A percentile compares a stretch with the other conserved stretches of the same genome.
phyloP scores from a whole-genome alignment of 2,113 vertebrate species.

The Anarhynchus alexandrinus region DNA sequence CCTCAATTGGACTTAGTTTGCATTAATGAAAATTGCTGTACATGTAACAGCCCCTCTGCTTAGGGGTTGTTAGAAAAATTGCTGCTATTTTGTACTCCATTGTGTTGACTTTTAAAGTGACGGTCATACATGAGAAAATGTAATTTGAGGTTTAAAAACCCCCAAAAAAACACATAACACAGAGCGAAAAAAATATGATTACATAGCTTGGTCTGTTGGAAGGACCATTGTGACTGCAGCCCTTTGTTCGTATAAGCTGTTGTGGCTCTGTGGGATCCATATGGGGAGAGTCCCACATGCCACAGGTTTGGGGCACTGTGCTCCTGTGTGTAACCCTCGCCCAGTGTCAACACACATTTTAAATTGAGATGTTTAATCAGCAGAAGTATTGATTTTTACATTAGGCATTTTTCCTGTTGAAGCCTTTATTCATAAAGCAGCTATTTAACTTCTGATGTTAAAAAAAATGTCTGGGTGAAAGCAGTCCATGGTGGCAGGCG shows the following conservation, averaged over 20 bases:
- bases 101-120: background rate
- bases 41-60: too few species aligned
- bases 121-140: background rate
- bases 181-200: background rate
- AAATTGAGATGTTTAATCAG: background rate
- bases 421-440: background rate
- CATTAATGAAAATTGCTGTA: background rate
- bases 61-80: background rate
- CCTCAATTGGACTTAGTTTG: background rate
- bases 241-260: too few species aligned
- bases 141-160: background rate
- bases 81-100: background rate
- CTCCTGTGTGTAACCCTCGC: background rate
- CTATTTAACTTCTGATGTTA: background rate
- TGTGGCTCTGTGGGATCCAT: background rate
- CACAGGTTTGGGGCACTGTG: accelerated
- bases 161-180: background rate
- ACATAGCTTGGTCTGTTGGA: background rate
- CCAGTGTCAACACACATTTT: accelerated
- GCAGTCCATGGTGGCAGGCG: accelerated
- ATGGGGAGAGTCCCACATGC: background rate
- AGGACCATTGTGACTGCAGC: background rate
- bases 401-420: background rate
- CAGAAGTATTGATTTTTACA: background rate
- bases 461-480: background rate